These are phyloP conservation scores for Oscheius myriophilus DNA, from an alignment of 2,888 invertebrate genomes.

Conservation along the genomic window DNA sequence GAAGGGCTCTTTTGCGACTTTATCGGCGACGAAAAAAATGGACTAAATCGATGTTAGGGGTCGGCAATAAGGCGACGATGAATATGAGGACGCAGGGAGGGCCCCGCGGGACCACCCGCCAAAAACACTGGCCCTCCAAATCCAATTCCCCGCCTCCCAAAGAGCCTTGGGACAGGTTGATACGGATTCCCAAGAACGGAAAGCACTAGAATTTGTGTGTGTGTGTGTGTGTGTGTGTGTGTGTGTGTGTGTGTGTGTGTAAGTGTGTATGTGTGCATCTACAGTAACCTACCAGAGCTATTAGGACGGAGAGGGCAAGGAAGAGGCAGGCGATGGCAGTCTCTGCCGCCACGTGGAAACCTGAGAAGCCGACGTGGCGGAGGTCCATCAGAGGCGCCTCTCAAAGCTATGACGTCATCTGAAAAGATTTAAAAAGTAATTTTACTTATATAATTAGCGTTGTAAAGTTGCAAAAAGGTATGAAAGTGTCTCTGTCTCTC, in stretches of 20 bases:
- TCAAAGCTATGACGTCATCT: constrained; percentile 4
- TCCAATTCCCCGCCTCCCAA: too few species aligned
- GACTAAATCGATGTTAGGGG: constrained; percentile 17
- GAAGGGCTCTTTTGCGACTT: background rate
- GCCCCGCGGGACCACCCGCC: constrained; percentile 5
- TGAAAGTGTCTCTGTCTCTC: background rate
- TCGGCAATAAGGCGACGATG: constrained; percentile 15
- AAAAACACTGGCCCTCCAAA: constrained; percentile 7
- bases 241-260: too few species aligned
- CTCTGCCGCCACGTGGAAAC: constrained; percentile 19
- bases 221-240: too few species aligned
- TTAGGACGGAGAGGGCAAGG: constrained; percentile 5
- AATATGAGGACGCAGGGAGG: constrained; percentile 18
- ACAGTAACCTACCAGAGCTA: constrained; percentile 8
- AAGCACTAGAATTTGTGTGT: too few species aligned
- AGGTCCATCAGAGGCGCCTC: constrained; percentile 10
- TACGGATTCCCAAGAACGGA: too few species aligned
- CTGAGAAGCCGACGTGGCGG: constrained; percentile 21
- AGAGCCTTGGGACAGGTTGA: too few species aligned
- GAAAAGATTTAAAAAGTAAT: constrained; percentile 5
- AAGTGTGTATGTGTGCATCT: too few species aligned
- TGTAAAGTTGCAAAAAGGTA: too few species aligned
- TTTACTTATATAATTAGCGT: too few species aligned
- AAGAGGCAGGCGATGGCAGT: constrained; percentile 12
- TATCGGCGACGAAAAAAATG: constrained; percentile 1